Percentiles rank a stretch among this genome's conserved stretches.
Conservation (phyloP, 2,113 vertebrate species). For the Pongo pygmaeus region DNA sequence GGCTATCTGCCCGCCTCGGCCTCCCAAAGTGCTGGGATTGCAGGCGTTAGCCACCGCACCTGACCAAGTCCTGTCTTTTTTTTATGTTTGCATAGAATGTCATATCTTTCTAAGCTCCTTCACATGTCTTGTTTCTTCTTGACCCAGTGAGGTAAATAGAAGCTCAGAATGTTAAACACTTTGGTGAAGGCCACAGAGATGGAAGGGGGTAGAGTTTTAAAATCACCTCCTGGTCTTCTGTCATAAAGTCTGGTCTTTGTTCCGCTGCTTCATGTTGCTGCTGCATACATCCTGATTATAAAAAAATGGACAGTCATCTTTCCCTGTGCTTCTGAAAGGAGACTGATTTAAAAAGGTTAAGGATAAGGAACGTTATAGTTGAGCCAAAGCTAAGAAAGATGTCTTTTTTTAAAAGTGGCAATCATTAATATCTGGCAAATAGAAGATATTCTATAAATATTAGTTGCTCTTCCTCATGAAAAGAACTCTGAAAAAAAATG, state of each 20-base stretch:
- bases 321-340: not conserved
- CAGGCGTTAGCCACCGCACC: too few relatives aligned
- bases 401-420: not conserved
- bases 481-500: constrained; percentile 2
- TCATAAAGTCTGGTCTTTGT: not conserved
- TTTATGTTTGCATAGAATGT: not conserved
- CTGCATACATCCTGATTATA: not conserved
- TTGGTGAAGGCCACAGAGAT: not conserved
- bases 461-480: not conserved
- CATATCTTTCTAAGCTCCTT: not conserved
- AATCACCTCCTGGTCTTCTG: not conserved
- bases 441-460: not conserved
- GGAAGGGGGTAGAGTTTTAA: not conserved
- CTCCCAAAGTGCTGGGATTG: too few relatives aligned
- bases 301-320: not conserved
- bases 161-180: not conserved
- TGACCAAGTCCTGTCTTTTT: too few relatives aligned
- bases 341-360: not conserved
- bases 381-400: not conserved
- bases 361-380: not conserved
- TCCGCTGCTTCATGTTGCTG: not conserved
- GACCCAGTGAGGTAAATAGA: not conserved
- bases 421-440: not conserved
- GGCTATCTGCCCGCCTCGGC: too few relatives aligned
- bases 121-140: not conserved